Evolutionary conservation across 2,888 invertebrate genomes (phyloP).

Genomic region (Tholera decimalis): DNA sequence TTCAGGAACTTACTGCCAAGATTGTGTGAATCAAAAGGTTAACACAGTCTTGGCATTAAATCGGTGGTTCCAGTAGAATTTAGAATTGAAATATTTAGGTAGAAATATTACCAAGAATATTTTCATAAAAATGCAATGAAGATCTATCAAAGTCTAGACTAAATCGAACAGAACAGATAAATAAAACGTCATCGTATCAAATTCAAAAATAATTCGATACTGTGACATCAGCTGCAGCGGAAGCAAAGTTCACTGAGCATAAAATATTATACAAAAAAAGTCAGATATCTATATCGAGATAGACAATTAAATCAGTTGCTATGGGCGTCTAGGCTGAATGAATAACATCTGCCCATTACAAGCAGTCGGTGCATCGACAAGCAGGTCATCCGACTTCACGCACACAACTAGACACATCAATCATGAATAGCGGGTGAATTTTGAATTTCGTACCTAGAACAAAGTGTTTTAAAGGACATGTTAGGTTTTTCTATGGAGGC

Average conservation of each 20-base stretch:
- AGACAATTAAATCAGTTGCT: slow-evolving; percentile 74
- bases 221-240: slow-evolving; percentile 59
- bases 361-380: slow-evolving; percentile 85
- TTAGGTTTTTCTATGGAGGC: too few species aligned
- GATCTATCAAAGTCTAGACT: neutral
- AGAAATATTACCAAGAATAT: too few species aligned
- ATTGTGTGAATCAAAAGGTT: too few species aligned
- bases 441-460: slow-evolving; percentile 65
- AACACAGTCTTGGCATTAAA: neutral
- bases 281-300: slow-evolving; percentile 29
- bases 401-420: slow-evolving; percentile 79
- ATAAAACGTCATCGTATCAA: slow-evolving; percentile 3
- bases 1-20: too few species aligned
- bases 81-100: neutral
- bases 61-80: too few species aligned
- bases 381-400: slow-evolving; percentile 83
- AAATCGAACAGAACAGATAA: slow-evolving; percentile 6
- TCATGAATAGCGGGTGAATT: slow-evolving; percentile 76
- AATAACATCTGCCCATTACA: slow-evolving; percentile 85
- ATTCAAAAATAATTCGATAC: slow-evolving; percentile 31
- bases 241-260: slow-evolving; percentile 55
- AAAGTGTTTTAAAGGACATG: slow-evolving; percentile 20
- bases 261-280: slow-evolving; percentile 37
- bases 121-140: slow-evolving; percentile 16
- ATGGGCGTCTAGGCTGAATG: slow-evolving; percentile 74